Conservation (phyloP, 2,888 invertebrate species). For the Nemoura dubitans region DNA sequence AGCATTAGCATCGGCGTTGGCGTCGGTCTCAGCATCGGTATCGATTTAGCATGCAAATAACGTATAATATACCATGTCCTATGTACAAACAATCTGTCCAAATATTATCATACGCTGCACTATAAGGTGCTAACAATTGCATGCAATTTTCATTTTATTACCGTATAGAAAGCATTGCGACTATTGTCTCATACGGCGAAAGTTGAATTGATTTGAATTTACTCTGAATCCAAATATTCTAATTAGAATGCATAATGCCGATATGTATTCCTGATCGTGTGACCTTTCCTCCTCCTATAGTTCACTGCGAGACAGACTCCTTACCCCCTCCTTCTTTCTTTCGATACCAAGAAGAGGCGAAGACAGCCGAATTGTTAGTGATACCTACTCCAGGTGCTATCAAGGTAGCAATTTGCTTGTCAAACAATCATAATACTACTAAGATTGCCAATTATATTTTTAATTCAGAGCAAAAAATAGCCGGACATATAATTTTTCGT, state of each 20-base stretch:
- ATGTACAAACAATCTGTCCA: background rate
- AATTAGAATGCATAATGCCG: constrained; percentile 12
- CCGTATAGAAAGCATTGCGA: constrained; percentile 7
- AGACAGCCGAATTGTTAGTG: background rate
- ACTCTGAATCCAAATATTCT: constrained; percentile 2
- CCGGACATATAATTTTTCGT: background rate
- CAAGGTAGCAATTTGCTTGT: background rate
- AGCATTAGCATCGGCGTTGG: background rate
- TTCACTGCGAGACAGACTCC: background rate
- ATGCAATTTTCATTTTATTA: constrained; percentile 7
- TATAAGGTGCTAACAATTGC: background rate
- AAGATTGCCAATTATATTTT: background rate
- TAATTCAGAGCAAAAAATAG: background rate
- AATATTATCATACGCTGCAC: background rate
- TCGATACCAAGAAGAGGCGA: background rate
- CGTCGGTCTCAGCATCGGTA: no score
- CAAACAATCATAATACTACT: background rate
- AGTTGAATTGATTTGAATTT: background rate
- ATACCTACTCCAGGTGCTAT: background rate
- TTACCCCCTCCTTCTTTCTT: background rate
- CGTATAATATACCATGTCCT: background rate
- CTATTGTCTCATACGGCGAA: background rate
- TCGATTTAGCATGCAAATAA: background rate
- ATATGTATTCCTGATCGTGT: background rate
- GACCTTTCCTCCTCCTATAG: background rate